Evolutionary conservation across 2,888 invertebrate species (phyloP), one percentile per base, ranked within the genome.

Genomic region (Ophion slaviceki): DNA sequence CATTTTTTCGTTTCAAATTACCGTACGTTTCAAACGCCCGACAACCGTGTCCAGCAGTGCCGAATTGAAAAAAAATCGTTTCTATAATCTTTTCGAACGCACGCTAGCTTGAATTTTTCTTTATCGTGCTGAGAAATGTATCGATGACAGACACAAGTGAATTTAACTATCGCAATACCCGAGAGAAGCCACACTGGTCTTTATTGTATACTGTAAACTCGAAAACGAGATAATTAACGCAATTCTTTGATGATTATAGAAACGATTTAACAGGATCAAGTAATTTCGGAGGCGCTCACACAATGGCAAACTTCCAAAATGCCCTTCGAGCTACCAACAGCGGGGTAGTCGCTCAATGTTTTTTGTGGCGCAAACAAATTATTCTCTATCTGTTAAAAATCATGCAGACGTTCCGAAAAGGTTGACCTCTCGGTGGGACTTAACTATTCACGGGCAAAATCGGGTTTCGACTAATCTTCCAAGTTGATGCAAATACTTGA

Each of bases 1-100:
- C 64, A 47, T 62, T 62, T 45, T 45, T 62, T 62, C 24, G 8
- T 75, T 67, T 67, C n/a, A 17, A 40, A 28, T n/a, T 20, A 47
- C 24, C 45, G 24, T 64, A 7, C 32, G 32, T 32, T 32, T 32
- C 32, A 32, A 32, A 32, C 32, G 4, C 32, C 32, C 32, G 32
- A 36, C 8, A 28, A 24, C 5, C 32, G 57, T 10, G 45, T 28
- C 47, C 20, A 28, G 24, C n/a, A 47, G 47, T 47, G 14, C 17
- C 28, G 45, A 59, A 28, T 45, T 47, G 0, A 10, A 61, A 75
- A 40, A 40, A 40, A 6, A 62, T 75, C 59, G 28, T 75, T 75
- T 75, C 59, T 45, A 59, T 32, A 57, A 20, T 71, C 57, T 28
- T 57, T 71, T 4, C 11, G 8, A 57, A 53, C 28, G 68, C 32